A percentile compares a stretch with the other conserved stretches of the same genome.
Conservation (phyloP, 1,140 invertebrate species). For the Telenomus remus region DNA sequence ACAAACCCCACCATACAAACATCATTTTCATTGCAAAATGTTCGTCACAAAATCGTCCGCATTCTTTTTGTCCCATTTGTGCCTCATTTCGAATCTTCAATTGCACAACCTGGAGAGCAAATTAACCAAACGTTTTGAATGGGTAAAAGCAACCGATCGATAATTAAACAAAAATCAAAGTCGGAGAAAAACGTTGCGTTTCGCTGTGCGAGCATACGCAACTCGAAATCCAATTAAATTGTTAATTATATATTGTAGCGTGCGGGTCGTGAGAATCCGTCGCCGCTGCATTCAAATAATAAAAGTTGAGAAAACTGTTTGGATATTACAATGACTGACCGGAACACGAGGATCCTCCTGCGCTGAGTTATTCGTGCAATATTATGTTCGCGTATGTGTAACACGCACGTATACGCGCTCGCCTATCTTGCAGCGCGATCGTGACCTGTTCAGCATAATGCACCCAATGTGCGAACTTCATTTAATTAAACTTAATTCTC, state of each 20-base stretch:
- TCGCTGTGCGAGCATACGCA: constrained; percentile 7
- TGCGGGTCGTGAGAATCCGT: constrained; percentile 37
- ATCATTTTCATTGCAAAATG: too few relatives aligned
- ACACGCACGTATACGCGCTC: constrained; percentile 19
- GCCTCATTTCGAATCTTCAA: too few relatives aligned
- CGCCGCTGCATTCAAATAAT: constrained; percentile 39
- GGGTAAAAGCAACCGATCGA: constrained; percentile 7
- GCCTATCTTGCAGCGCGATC: constrained; percentile 37
- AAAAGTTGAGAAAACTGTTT: constrained; percentile 44
- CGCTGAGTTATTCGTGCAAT: constrained; percentile 31
- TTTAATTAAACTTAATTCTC: constrained; percentile 53
- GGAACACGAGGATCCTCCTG: constrained; percentile 34
- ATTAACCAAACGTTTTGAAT: too few relatives aligned
- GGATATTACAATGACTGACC: constrained; percentile 47
- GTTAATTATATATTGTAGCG: constrained; percentile 34
- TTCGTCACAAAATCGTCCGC: too few relatives aligned
- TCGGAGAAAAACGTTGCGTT: constrained; percentile 1
- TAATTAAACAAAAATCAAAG: constrained; percentile 10
- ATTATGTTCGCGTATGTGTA: constrained; percentile 25
- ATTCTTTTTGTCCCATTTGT: too few relatives aligned
- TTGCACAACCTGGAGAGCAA: too few relatives aligned
- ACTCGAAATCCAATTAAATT: constrained; percentile 31
- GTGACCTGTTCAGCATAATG: constrained; percentile 45
- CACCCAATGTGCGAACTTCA: constrained; percentile 42
- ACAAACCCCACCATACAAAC: too few relatives aligned